These are phyloP conservation scores for Napeogenes inachia DNA, from an alignment of 2,888 invertebrate species.

Conservation along the genomic window DNA sequence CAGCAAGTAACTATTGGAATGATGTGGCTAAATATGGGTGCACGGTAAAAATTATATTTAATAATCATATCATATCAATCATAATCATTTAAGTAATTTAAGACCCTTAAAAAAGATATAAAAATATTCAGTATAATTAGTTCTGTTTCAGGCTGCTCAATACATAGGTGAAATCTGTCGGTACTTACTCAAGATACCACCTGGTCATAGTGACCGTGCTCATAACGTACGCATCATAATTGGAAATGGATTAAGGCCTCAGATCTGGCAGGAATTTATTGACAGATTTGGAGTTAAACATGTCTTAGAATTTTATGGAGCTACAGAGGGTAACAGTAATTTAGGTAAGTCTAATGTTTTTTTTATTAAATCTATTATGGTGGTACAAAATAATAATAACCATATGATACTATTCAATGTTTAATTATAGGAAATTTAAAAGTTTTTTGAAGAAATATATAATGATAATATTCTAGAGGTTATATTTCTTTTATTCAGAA, in stretches of 20 bases:
- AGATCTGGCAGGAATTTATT: slow-evolving; percentile 94
- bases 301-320: slow-evolving; percentile 95
- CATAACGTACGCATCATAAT: slow-evolving; percentile 88
- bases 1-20: slow-evolving; percentile 94
- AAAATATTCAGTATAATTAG: background rate
- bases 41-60: slow-evolving; percentile 79
- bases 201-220: slow-evolving; percentile 76
- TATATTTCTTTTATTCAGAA: too few species aligned
- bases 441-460: too few species aligned
- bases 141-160: slow-evolving; percentile 81
- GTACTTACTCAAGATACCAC: slow-evolving; percentile 85
- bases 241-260: slow-evolving; percentile 94
- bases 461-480: too few species aligned
- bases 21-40: slow-evolving; percentile 93
- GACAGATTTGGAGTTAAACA: slow-evolving; percentile 81
- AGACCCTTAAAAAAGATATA: too few species aligned
- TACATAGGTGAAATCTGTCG: slow-evolving; percentile 95
- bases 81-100: too few species aligned
- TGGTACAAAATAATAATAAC: too few species aligned
- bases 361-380: too few species aligned
- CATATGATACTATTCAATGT: too few species aligned
- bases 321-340: slow-evolving; percentile 98
- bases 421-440: too few species aligned
- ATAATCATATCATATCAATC: too few species aligned
- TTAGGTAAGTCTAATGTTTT: slow-evolving; percentile 76